phyloP scores from a whole-genome alignment of 2,797 vertebrate genomes.

The Botia kubotai region DNA sequence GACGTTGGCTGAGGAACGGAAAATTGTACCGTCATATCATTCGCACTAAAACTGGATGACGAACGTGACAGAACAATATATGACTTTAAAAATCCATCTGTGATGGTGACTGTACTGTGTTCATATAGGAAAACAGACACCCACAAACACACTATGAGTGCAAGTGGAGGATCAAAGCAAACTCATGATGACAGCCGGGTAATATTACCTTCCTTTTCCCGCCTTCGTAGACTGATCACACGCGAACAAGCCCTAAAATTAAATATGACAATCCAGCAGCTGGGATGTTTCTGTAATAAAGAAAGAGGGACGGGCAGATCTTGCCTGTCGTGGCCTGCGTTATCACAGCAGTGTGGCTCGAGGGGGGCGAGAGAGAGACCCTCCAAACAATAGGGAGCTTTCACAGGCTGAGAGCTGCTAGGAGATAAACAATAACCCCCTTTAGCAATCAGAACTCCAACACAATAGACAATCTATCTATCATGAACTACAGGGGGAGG shows the following conservation, averaged over 20 bases:
- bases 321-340: not conserved
- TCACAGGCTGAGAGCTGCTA: constrained; percentile 26
- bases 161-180: not conserved
- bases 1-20: not conserved
- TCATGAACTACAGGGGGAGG: constrained; percentile 42
- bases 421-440: constrained; percentile 39
- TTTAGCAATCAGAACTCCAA: constrained; percentile 4
- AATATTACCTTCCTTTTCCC: constrained; percentile 12
- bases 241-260: not conserved
- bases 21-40: not conserved
- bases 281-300: constrained; percentile 8
- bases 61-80: constrained; percentile 1
- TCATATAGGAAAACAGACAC: constrained; percentile 37
- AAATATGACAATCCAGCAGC: constrained; percentile 15
- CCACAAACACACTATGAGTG: not conserved
- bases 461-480: constrained; percentile 14
- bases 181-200: not conserved
- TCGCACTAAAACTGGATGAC: not conserved
- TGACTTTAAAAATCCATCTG: constrained; percentile 9
- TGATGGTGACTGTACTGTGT: not conserved
- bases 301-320: constrained; percentile 4
- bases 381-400: constrained; percentile 13
- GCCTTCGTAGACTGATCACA: not conserved
- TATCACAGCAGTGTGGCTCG: not conserved
- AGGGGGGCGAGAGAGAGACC: constrained; percentile 5